Percentiles rank a stretch among this genome's conserved stretches.
Conservation (phyloP, 2,113 vertebrate genomes). For the Promerops cafer region DNA sequence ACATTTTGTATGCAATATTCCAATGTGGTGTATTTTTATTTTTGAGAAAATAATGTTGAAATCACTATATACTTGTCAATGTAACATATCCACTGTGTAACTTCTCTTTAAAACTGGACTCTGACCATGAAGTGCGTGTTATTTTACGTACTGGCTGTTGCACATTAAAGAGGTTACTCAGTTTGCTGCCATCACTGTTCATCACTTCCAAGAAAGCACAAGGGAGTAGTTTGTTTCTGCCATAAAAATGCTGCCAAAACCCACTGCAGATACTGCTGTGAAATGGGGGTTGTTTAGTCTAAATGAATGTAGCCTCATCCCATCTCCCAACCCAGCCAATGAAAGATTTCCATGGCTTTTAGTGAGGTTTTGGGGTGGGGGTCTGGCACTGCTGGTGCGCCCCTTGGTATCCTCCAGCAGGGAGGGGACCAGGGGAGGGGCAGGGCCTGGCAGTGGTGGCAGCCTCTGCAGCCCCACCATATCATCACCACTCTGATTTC, state of each 20-base stretch:
- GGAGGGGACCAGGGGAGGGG: not conserved
- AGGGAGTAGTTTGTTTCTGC: not conserved
- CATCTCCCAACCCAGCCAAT: not conserved
- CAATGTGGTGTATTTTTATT: slow-evolving; percentile 57
- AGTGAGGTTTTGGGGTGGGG: not conserved
- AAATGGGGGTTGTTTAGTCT: not conserved
- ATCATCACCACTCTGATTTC: accelerated
- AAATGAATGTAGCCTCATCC: not conserved
- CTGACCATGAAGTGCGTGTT: slow-evolving; percentile 33
- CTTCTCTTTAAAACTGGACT: slow-evolving; percentile 48
- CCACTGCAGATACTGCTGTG: not conserved
- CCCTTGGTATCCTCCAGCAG: not conserved
- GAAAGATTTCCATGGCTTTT: not conserved
- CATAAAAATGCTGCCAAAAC: not conserved
- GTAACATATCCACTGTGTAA: slow-evolving; percentile 21
- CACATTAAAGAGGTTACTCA: slow-evolving; percentile 65
- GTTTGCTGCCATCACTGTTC: not conserved
- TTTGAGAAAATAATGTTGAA: slow-evolving; percentile 53
- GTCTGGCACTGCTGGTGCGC: not conserved
- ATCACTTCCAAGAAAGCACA: not conserved
- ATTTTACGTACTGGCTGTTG: slow-evolving; percentile 48
- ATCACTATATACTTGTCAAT: slow-evolving; percentile 45
- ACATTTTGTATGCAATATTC: slow-evolving; percentile 66
- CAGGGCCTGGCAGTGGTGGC: not conserved
- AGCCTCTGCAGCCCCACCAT: not conserved